phyloP scores from a whole-genome alignment of 1,140 invertebrate species.

The Trichomalopsis sarcophagae region DNA sequence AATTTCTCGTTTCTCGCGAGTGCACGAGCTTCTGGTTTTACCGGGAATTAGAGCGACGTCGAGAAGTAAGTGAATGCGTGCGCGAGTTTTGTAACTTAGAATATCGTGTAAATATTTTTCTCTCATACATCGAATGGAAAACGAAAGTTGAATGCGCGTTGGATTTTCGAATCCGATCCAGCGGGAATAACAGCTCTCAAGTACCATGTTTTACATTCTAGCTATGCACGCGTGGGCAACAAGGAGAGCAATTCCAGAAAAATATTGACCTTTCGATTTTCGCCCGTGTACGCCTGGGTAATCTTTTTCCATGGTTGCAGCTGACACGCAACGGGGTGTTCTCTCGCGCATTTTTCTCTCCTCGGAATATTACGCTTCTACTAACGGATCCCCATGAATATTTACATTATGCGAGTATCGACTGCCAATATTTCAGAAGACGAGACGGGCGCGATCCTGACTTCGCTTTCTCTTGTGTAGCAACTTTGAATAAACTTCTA shows the following conservation, averaged over 20 bases:
- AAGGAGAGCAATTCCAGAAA: not conserved
- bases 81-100: no score
- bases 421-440: conserved; percentile 23
- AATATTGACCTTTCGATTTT: conserved; percentile 28
- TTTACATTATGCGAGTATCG: conserved; percentile 18
- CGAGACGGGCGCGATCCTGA: not conserved
- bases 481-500: conserved; percentile 9
- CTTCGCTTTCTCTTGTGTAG: not conserved
- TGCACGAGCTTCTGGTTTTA: not conserved
- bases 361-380: not conserved
- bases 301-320: not conserved
- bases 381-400: not conserved
- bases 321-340: not conserved
- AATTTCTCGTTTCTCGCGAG: no score
- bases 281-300: not conserved
- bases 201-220: no score
- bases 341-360: not conserved
- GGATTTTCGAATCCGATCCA: no score
- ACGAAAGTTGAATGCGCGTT: no score
- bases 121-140: no score
- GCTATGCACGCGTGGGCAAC: not conserved
- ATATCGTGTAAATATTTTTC: no score
- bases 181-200: no score
- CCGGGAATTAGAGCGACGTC: not conserved
- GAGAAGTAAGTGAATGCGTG: no score